Percentiles rank a stretch among this genome's conserved stretches.
Evolutionary conservation across 2,113 vertebrate species (phyloP).

Genomic region (Gila orcuttii): DNA sequence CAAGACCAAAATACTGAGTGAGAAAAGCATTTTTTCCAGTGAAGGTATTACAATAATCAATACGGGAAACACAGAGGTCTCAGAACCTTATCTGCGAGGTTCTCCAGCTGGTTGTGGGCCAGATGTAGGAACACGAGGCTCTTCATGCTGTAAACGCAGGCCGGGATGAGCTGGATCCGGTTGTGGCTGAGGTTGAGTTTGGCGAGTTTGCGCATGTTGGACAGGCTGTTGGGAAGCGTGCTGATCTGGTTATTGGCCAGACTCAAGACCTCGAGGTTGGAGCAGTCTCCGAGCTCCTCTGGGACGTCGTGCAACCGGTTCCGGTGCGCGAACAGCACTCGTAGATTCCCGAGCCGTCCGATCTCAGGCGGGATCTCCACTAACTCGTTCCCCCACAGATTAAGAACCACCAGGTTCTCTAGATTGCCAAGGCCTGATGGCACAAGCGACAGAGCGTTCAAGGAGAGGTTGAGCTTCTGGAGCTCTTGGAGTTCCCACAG

Average conservation of each 20-base stretch:
- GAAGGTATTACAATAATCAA: too few species aligned
- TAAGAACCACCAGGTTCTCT: slow-evolving; percentile 87
- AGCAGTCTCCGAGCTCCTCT: slow-evolving; percentile 85
- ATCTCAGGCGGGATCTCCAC: slow-evolving; percentile 86
- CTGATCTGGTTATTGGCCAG: slow-evolving; percentile 89
- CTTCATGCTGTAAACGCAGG: slow-evolving; percentile 86
- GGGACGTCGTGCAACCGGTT: slow-evolving; percentile 88
- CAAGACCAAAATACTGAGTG: too few species aligned
- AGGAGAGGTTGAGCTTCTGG: slow-evolving; percentile 92
- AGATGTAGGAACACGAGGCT: slow-evolving; percentile 89
- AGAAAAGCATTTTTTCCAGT: too few species aligned
- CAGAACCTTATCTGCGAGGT: slow-evolving; percentile 79
- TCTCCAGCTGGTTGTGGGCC: slow-evolving; percentile 89
- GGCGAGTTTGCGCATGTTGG: slow-evolving; percentile 76
- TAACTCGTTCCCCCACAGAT: slow-evolving; percentile 87
- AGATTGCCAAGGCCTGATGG: slow-evolving; percentile 81
- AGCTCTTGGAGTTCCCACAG: slow-evolving; percentile 89
- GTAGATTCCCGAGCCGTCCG: slow-evolving; percentile 84
- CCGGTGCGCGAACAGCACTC: slow-evolving; percentile 87
- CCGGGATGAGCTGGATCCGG: slow-evolving; percentile 83
- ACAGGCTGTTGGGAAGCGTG: slow-evolving; percentile 81
- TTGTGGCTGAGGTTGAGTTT: slow-evolving; percentile 97
- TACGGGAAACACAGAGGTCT: too few species aligned
- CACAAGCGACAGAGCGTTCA: slow-evolving; percentile 81
- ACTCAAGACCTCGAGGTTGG: slow-evolving; percentile 87